Base-by-base conservation (phyloP, 2,797 vertebrate species). In the Helostoma temminkii region DNA sequence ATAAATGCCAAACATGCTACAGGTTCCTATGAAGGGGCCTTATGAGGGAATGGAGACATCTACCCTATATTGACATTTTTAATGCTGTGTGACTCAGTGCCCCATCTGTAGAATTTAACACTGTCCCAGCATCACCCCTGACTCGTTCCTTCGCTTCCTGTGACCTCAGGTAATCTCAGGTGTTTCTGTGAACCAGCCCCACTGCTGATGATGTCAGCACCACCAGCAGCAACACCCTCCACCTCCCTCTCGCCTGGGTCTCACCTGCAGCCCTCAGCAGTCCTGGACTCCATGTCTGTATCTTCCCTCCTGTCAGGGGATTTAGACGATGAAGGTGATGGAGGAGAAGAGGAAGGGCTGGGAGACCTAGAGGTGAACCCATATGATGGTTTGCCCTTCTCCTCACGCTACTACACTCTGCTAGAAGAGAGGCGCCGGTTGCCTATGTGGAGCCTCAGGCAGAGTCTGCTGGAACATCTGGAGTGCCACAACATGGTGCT, bases 381-480 rank as follows among this genome's bases (percentile, higher is more conserved):
- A 0, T 99, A 96, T 6, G 97, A 99, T 0, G 96, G 97, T 21
- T 91, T 99, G 60, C 97, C 97, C 26, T 98, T 96, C 79, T 98
- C 97, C 3, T 98, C 97, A 0, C 95, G 95, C 0, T 99, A 98
- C 90, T 97, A 97, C 8, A 69, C 94, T 60, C 90, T 98, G 34
- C 92, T 98, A 89, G 92, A 93, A 63, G 92, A 93, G 88, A 92
- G 96, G 18, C 89, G 82, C 5, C 70, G 42, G 53, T 89, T 97
- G 56, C 95, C 96, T 0, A 83, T 96, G 0, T 98, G 96, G 97
- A 90, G 74, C 15, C 63, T 95, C 57, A 94, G 93, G 46, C 93
- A 94, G 84, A 88, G 74, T 69, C 92, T 99, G 57, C 89, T 98
- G 90, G 96, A 97, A 81, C 93, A 92, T 12, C 90, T 99, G 90